Evolutionary conservation across 2,113 vertebrate species (phyloP).

Genomic region (Albula goreensis): DNA sequence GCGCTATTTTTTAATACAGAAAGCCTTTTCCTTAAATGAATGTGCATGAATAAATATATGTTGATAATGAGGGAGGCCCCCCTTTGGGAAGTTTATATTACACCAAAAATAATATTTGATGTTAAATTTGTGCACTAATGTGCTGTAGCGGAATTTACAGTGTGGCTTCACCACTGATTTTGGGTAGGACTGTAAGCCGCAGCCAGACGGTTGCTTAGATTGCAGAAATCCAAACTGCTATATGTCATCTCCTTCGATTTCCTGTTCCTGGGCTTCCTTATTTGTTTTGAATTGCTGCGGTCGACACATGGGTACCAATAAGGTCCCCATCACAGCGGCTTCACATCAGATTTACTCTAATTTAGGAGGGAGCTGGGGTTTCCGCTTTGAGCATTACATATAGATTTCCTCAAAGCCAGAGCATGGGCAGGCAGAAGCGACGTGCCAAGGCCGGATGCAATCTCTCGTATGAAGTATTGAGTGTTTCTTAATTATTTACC

Average conservation of each 20-base stretch:
- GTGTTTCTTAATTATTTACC: no score
- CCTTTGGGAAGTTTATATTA: no score
- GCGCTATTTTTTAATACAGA: no score
- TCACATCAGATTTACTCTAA: not conserved
- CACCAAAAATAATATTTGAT: no score
- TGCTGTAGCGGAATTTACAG: not conserved
- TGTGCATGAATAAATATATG: not conserved
- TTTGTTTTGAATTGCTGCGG: not conserved
- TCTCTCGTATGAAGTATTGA: not conserved
- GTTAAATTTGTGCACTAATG: not conserved
- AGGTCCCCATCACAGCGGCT: not conserved
- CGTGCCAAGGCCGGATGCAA: not conserved
- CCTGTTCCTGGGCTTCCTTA: not conserved
- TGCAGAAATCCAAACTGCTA: not conserved
- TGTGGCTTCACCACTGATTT: not conserved
- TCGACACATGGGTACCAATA: not conserved
- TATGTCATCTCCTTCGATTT: not conserved
- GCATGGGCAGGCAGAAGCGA: not conserved
- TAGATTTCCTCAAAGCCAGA: not conserved
- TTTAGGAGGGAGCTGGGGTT: not conserved
- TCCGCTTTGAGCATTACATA: not conserved
- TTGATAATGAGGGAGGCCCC: not conserved
- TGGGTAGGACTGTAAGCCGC: not conserved
- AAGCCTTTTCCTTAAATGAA: no score
- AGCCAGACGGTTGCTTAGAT: not conserved